Percentiles rank a stretch among this genome's conserved stretches.
Conservation (phyloP, 2,888 invertebrate genomes). For the Philereme vetulata region DNA sequence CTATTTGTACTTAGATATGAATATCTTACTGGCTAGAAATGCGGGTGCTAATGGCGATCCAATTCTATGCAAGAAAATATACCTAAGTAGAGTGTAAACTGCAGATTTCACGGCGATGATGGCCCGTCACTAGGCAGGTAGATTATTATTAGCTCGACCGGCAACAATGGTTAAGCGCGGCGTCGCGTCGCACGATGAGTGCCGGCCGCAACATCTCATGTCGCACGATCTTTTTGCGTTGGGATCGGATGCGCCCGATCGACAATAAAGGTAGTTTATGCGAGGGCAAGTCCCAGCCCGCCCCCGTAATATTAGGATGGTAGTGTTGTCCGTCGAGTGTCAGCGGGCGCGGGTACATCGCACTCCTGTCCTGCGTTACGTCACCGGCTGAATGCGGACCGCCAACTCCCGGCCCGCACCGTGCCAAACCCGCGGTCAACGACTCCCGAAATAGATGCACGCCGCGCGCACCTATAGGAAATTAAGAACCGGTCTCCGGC, state of each 20-base stretch:
- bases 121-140: background rate
- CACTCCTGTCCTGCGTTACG: conserved; percentile 54
- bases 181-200: too few relatives aligned
- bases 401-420: conserved; percentile 49
- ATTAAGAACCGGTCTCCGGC: conserved; percentile 72
- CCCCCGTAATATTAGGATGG: conserved; percentile 4
- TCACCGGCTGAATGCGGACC: conserved; percentile 42
- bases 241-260: conserved; percentile 51
- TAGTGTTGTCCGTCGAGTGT: conserved; percentile 43
- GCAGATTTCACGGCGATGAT: too few relatives aligned
- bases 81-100: too few relatives aligned
- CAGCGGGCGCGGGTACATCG: conserved; percentile 29
- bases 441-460: conserved; percentile 82
- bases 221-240: too few relatives aligned
- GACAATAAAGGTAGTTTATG: conserved; percentile 57
- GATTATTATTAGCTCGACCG: conserved; percentile 4
- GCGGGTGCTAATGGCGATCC: too few relatives aligned
- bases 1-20: too few relatives aligned
- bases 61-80: too few relatives aligned
- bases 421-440: conserved; percentile 78
- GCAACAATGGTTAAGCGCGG: conserved; percentile 1
- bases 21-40: too few relatives aligned
- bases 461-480: conserved; percentile 70
- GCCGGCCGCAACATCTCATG: too few relatives aligned
- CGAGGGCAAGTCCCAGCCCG: conserved; percentile 56